phyloP scores from a whole-genome alignment of 23 tunicate genomes.

The Styela clava region DNA sequence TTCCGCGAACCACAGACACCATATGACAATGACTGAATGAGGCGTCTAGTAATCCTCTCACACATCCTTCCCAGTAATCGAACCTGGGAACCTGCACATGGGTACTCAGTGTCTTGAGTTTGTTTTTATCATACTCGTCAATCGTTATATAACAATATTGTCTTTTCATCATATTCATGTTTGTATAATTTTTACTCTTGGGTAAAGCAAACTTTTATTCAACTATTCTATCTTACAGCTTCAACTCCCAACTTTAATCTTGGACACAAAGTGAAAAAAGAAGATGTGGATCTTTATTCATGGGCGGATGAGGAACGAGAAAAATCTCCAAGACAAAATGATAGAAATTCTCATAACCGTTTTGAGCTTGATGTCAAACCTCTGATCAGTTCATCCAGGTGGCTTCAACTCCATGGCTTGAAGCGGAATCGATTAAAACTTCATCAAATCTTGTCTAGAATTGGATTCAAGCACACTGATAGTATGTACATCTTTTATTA shows the following conservation, averaged over 20 bases:
- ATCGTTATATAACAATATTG: too few species aligned
- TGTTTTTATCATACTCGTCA: too few species aligned
- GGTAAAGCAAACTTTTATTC: too few species aligned
- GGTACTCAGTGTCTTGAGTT: too few species aligned
- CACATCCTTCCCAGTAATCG: too few species aligned
- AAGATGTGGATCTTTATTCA: conserved; percentile 54
- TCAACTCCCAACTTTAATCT: conserved; percentile 63
- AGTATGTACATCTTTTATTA: not conserved
- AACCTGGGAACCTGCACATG: too few species aligned
- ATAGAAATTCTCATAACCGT: not conserved
- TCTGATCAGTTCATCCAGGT: conserved; percentile 79
- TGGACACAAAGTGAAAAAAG: conserved; percentile 45
- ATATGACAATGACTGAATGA: too few species aligned
- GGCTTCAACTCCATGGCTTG: conserved; percentile 86
- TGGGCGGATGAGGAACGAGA: conserved; percentile 89
- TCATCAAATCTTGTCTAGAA: conserved; percentile 23
- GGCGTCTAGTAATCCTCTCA: too few species aligned
- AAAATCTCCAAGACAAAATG: conserved; percentile 1
- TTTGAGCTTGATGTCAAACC: conserved; percentile 84
- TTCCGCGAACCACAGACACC: too few species aligned
- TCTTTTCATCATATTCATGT: too few species aligned
- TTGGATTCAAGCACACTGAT: conserved; percentile 24
- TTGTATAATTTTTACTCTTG: too few species aligned
- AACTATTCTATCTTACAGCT: conserved; percentile 24
- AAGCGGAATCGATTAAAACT: conserved; percentile 50